Evolutionary conservation across 1,140 invertebrate species (phyloP).

Genomic region (Amyelois transitella): DNA sequence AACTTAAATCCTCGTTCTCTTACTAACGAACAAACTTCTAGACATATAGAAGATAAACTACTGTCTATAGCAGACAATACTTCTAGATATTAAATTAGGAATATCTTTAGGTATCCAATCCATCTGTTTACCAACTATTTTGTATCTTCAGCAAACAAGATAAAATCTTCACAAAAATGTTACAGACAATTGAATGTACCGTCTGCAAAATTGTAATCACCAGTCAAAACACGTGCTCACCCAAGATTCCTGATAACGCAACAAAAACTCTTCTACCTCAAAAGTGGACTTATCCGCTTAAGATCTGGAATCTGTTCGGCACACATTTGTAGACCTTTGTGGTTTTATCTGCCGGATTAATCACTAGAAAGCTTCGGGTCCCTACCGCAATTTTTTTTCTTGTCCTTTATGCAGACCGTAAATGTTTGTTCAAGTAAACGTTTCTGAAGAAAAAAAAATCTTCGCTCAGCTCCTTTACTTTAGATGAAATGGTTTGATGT

Average conservation of each 20-base stretch:
- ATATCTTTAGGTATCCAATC: too few relatives aligned
- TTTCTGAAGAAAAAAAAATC: neutral
- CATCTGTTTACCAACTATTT: too few relatives aligned
- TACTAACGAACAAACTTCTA: too few relatives aligned
- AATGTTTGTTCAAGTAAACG: conserved; percentile 19
- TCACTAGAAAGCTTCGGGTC: conserved; percentile 51
- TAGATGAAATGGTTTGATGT: too few relatives aligned
- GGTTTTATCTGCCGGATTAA: conserved; percentile 65
- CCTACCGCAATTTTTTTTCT: conserved; percentile 48
- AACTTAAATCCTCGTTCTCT: too few relatives aligned
- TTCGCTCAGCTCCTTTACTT: neutral
- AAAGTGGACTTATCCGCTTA: conserved; percentile 63
- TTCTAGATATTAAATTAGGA: too few relatives aligned
- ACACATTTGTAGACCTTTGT: conserved; percentile 64
- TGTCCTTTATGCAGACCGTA: conserved; percentile 41
- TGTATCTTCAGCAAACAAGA: conserved; percentile 3
- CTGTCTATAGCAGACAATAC: too few relatives aligned
- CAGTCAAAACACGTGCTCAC: conserved; percentile 61
- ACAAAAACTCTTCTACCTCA: conserved; percentile 49
- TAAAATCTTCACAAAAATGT: conserved; percentile 21
- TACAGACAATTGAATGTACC: conserved; percentile 28
- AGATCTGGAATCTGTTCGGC: conserved; percentile 63
- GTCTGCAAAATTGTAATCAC: conserved; percentile 39
- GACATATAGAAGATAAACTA: too few relatives aligned
- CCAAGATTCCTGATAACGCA: conserved; percentile 49